Evolutionary conservation across 1,140 invertebrate species (phyloP), one percentile per base, ranked within the genome.

Genomic region (Drosophila tristis): DNA sequence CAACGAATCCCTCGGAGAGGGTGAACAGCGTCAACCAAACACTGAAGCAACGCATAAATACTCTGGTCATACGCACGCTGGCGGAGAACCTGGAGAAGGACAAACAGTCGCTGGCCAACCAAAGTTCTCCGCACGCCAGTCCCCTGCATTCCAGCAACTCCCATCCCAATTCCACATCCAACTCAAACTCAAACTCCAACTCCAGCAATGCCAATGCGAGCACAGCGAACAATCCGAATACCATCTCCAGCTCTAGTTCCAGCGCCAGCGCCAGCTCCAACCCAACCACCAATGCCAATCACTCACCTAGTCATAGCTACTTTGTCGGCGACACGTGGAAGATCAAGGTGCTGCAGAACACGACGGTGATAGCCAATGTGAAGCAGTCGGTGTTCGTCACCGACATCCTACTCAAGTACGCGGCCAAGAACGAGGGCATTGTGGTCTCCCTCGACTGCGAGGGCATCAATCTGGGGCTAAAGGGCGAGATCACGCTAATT

Each of bases 61-160:
- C 94, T 56, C 94, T 98, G 78, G 95, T 98, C 0, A 95, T 97
- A 91, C 97, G 97, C 90, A 97, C 97, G 43, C 92, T 98, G 42
- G 97, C 97, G 23, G 97, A 98, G 80, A 98, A 98, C 91, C 96
- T 96, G 63, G 97, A 97, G 48, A 95, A 96, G 82, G 97, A 98
- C 91, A 94, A 95, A 44, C 91, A 93, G 71, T 93, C 85, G 71
- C 77, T 95, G 59, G 92, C 94, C 35, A 93, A 93, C 29, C 93
- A 81, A 61, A 63, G 66, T 15, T 74, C 72, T 35, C 59, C 75
- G 6, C 89, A 87, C 51, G 70, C 84, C 31, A 91, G 92, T 94
- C 55, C 93, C 91, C 61, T 93, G 92, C 90, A 75, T 65, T 59
- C 73, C 53, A 53, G n/a, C n/a, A 48, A 92, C 49, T 60, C 66